Percentiles rank a stretch among this genome's conserved stretches.
phyloP scores from a whole-genome alignment of 2,888 invertebrate species.

The Salpingus planirostris region DNA sequence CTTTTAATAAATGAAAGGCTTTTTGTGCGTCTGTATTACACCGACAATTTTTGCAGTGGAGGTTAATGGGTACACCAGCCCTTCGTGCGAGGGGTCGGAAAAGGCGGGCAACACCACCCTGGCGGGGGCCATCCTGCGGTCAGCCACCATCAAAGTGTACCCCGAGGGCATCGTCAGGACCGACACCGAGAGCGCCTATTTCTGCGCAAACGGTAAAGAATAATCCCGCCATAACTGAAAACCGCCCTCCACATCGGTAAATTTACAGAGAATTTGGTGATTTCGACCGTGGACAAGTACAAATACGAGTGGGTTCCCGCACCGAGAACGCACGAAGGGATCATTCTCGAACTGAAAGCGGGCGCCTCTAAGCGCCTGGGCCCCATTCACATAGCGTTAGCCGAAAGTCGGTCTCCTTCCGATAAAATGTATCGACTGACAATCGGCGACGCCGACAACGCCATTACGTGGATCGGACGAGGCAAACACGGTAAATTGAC shows the following conservation, averaged over 20 bases:
- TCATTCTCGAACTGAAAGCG: conserved; percentile 52
- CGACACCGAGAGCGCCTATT: conserved; percentile 61
- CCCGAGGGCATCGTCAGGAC: conserved; percentile 55
- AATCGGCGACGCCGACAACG: conserved; percentile 50
- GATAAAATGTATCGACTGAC: conserved; percentile 57
- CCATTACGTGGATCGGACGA: conserved; percentile 52
- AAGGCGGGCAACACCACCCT: conserved; percentile 50
- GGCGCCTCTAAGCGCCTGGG: conserved; percentile 41
- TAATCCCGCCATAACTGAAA: no score
- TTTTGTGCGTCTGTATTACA: no score
- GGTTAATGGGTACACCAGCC: conserved; percentile 57
- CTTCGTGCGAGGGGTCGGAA: conserved; percentile 51
- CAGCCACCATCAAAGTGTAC: conserved; percentile 51
- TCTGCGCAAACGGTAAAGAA: conserved; percentile 55
- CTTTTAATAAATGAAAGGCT: no score
- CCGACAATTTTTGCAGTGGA: conserved; percentile 53
- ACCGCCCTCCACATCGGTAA: neutral
- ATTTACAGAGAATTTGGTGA: conserved; percentile 53
- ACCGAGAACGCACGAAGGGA: conserved; percentile 52
- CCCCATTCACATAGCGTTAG: conserved; percentile 51
- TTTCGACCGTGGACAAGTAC: conserved; percentile 54
- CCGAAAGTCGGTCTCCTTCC: conserved; percentile 44
- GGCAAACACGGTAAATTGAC: conserved; percentile 55
- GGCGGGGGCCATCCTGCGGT: conserved; percentile 53
- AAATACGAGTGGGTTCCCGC: conserved; percentile 58